phyloP scores from a whole-genome alignment of 2,113 vertebrate genomes.

The Melanerpes aurifrons region DNA sequence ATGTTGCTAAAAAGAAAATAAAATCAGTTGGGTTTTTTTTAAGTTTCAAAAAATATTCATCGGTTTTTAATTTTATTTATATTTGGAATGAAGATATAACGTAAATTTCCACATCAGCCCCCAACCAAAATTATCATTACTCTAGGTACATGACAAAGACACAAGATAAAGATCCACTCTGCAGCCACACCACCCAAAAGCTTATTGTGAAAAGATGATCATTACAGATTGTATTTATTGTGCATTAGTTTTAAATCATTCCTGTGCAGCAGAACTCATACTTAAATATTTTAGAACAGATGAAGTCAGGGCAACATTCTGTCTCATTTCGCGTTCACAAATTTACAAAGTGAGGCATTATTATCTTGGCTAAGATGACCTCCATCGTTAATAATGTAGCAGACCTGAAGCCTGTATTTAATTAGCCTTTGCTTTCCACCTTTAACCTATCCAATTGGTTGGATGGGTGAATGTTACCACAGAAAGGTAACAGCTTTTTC shows the following conservation, averaged over 20 bases:
- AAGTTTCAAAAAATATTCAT: background rate
- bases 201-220: background rate
- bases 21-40: background rate
- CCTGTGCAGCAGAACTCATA: background rate
- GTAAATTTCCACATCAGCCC: background rate
- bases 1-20: background rate
- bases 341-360: background rate
- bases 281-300: background rate
- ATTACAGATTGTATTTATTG: background rate
- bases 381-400: background rate
- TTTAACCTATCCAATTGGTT: background rate
- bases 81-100: background rate
- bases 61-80: background rate
- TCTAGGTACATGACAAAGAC: background rate
- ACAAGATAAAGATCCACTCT: background rate
- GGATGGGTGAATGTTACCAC: background rate
- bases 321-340: background rate
- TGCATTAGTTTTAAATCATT: background rate
- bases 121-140: background rate
- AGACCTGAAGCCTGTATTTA: constrained; percentile 30
- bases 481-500: constrained; percentile 11
- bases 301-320: background rate
- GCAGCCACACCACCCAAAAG: background rate
- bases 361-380: background rate
- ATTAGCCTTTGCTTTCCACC: background rate